Percentiles rank a stretch among this genome's conserved stretches.
phyloP scores from a whole-genome alignment of 2,797 vertebrate species.

The Masticophis lateralis region DNA sequence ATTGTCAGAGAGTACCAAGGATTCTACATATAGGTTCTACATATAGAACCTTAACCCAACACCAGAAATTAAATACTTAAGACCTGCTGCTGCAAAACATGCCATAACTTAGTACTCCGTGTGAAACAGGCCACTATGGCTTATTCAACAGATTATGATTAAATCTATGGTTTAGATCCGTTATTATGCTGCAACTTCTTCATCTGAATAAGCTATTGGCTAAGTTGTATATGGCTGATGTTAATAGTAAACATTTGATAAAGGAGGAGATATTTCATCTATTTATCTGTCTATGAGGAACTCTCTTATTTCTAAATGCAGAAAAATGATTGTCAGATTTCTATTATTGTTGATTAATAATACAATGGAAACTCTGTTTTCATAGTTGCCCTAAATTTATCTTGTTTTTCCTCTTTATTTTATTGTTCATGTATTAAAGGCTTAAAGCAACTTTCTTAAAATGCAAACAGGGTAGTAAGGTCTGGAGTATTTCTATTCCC shows the following conservation, averaged over 20 bases:
- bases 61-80: not conserved
- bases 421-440: not conserved
- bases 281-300: not conserved
- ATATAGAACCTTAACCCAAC: not conserved
- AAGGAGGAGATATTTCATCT: not conserved
- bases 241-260: not conserved
- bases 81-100: not conserved
- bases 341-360: not conserved
- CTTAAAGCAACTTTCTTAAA: not conserved
- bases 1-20: not conserved
- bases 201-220: not conserved
- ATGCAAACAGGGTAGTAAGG: not conserved
- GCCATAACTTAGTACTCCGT: not conserved
- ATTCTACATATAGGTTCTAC: not conserved
- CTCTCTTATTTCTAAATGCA: not conserved
- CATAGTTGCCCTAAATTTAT: not conserved
- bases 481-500: not conserved
- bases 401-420: not conserved
- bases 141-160: not conserved
- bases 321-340: not conserved
- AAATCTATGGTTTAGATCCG: not conserved
- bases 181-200: not conserved
- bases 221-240: not conserved
- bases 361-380: not conserved
- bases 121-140: not conserved